These are phyloP conservation scores for Notospermus geniculatus DNA, from an alignment of 1,140 invertebrate species.

Conservation along the genomic window DNA sequence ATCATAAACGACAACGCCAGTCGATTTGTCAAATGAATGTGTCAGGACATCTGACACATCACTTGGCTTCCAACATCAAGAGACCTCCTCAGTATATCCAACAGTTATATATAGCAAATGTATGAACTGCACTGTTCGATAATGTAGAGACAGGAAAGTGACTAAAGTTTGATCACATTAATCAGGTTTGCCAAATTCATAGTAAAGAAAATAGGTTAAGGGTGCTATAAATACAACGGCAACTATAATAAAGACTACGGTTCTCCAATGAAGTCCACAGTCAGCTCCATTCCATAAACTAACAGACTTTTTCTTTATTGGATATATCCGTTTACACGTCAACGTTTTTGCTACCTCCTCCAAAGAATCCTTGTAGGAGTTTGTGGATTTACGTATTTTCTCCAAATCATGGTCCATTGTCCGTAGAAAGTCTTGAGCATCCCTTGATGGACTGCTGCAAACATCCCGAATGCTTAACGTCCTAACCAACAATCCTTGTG, in stretches of 20 bases:
- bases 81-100: too few species aligned
- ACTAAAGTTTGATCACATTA: not conserved
- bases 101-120: too few species aligned
- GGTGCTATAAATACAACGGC: slow-evolving; percentile 28
- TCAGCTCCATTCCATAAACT: slow-evolving; percentile 29
- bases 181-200: slow-evolving; percentile 2
- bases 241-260: slow-evolving; percentile 22
- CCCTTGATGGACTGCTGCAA: slow-evolving; percentile 28
- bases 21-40: too few species aligned
- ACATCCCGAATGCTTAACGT: slow-evolving; percentile 43
- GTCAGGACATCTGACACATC: too few species aligned
- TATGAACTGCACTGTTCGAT: too few species aligned
- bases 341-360: slow-evolving; percentile 42
- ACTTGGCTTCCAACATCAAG: too few species aligned
- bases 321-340: slow-evolving; percentile 38
- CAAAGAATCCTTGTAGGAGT: slow-evolving; percentile 29
- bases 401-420: slow-evolving; percentile 47
- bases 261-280: slow-evolving; percentile 35
- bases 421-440: slow-evolving; percentile 36
- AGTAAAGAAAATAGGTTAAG: slow-evolving; percentile 15
- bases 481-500: slow-evolving; percentile 33
- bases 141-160: too few species aligned
- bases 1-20: too few species aligned
- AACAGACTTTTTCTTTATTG: slow-evolving; percentile 20
- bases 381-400: slow-evolving; percentile 31